Evolutionary conservation across 2,113 vertebrate genomes (phyloP).

Genomic region (Bufo bufo): DNA sequence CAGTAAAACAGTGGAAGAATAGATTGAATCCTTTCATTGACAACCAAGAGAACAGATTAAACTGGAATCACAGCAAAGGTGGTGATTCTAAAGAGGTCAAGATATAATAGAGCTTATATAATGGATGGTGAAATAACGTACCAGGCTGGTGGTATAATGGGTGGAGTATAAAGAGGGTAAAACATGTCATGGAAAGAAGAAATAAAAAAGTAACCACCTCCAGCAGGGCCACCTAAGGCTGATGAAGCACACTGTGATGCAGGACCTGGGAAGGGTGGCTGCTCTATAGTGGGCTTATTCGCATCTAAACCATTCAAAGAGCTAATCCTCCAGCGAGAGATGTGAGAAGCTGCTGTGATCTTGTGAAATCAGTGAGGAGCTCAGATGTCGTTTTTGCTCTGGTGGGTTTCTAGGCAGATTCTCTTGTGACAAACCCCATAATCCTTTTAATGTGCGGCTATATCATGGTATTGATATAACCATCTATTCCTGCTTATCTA

Average conservation of each 20-base stretch:
- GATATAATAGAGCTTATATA: not conserved
- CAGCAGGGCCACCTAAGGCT: not conserved
- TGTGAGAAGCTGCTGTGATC: slow-evolving; percentile 40
- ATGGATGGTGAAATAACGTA: not conserved
- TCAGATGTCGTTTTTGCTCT: slow-evolving; percentile 6
- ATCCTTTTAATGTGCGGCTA: not conserved
- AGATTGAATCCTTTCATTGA: not conserved
- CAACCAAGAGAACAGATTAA: not conserved
- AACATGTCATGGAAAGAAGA: not conserved
- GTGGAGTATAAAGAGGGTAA: not conserved
- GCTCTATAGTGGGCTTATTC: slow-evolving; percentile 17
- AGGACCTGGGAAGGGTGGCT: not conserved
- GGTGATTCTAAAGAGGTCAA: not conserved
- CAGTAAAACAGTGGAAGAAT: not conserved
- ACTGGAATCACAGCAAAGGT: not conserved
- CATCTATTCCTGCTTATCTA: slow-evolving; percentile 26
- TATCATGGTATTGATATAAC: slow-evolving; percentile 23
- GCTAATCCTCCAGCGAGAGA: slow-evolving; percentile 11
- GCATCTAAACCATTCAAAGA: not conserved
- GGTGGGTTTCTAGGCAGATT: slow-evolving; percentile 17
- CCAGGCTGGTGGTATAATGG: not conserved
- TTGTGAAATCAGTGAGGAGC: slow-evolving; percentile 33
- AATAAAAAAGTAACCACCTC: slow-evolving; percentile 1
- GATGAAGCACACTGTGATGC: not conserved
- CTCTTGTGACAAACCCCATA: not conserved